A percentile compares a stretch with the other conserved stretches of the same genome.
Evolutionary conservation across 2,113 vertebrate species (phyloP).

Genomic region (Megaceryle maxima): DNA sequence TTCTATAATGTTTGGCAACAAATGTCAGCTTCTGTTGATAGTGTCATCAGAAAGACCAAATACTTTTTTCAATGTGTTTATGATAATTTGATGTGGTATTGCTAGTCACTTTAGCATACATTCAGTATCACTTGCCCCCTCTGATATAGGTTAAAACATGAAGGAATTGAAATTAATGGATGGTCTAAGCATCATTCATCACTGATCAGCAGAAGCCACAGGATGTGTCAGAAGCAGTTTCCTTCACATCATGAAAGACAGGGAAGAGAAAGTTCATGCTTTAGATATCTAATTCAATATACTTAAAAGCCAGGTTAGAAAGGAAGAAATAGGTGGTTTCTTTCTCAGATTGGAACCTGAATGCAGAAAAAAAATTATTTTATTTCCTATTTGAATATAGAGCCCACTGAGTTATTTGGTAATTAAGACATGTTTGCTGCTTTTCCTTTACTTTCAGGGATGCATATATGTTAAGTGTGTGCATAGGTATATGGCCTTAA

Average conservation of each 20-base stretch:
- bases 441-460: not conserved
- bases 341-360: constrained; percentile 1
- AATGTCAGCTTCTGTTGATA: not conserved
- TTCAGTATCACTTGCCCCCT: not conserved
- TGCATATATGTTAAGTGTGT: too few relatives aligned
- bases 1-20: not conserved
- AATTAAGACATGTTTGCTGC: not conserved
- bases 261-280: not conserved
- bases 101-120: not conserved
- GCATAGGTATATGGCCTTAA: not conserved
- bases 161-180: not conserved
- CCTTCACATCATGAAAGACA: not conserved
- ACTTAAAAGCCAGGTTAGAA: not conserved
- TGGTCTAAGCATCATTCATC: not conserved
- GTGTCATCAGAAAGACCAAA: not conserved
- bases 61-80: not conserved
- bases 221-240: not conserved
- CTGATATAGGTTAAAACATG: not conserved
- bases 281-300: not conserved
- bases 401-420: not conserved
- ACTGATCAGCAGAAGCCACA: not conserved
- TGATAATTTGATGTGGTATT: not conserved
- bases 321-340: not conserved
- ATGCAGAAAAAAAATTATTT: not conserved
- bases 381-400: not conserved